These are phyloP conservation scores for Polia nebulosa DNA, from an alignment of 2,888 invertebrate species.

Conservation along the genomic window DNA sequence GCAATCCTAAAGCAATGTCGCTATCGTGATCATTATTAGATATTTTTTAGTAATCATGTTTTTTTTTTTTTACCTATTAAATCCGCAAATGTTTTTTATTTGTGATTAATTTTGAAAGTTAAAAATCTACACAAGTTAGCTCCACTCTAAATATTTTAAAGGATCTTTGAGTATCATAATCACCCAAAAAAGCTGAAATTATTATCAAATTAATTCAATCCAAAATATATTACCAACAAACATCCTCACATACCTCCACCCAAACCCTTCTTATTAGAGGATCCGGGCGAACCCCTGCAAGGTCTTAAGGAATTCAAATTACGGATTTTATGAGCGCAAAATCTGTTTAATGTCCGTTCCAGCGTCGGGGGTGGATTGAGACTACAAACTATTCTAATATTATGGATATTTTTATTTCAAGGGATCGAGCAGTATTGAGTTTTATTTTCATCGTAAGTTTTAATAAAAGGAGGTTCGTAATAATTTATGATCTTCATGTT, in stretches of 20 bases:
- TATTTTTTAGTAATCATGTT: no score
- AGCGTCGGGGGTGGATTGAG: slow-evolving; percentile 57
- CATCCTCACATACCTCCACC: slow-evolving; percentile 50
- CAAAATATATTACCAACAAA: slow-evolving; percentile 29
- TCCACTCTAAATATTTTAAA: no score
- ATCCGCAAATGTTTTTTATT: no score
- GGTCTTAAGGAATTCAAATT: slow-evolving; percentile 89
- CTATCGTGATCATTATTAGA: no score
- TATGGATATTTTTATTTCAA: slow-evolving; percentile 57
- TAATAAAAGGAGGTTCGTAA: slow-evolving; percentile 41
- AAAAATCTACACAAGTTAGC: no score
- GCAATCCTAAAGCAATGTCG: no score
- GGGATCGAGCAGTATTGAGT: slow-evolving; percentile 43
- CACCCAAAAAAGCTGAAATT: not conserved
- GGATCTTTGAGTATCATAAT: no score
- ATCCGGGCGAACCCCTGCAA: slow-evolving; percentile 71
- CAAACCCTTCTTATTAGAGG: slow-evolving; percentile 66
- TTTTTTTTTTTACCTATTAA: no score
- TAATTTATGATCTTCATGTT: slow-evolving; percentile 27
- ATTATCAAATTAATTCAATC: slow-evolving; percentile 40
- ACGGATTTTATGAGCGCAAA: slow-evolving; percentile 87
- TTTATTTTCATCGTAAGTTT: slow-evolving; percentile 44
- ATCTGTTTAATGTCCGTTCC: slow-evolving; percentile 86
- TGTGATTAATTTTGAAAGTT: no score
- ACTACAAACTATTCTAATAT: slow-evolving; percentile 63